Base-by-base conservation (phyloP, 2,113 vertebrate genomes). In the Dicentrarchus labrax region DNA sequence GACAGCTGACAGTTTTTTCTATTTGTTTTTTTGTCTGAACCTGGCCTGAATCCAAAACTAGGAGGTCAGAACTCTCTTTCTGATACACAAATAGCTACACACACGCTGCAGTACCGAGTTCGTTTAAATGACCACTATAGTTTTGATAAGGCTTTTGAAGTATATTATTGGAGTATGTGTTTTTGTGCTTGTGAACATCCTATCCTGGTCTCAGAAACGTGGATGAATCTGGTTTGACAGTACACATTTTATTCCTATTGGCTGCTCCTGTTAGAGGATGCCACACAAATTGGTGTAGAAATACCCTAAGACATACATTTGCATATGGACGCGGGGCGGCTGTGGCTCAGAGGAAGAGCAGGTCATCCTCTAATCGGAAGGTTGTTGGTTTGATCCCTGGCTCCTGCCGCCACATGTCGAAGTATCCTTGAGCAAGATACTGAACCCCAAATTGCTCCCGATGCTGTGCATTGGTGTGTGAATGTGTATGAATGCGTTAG, bases 21-120 rank as follows among this genome's bases (percentile, higher is more conserved):
- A 30, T 39, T 56, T 22, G 21, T 67, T 51, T 24, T 24, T 59
- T 50, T 36, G 39, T 19, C 50, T 48, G 48, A 50, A 61, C 21
- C 21, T 78, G 61, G 62, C 41, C 56, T 43, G 21, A 78, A 77
- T 59, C 67, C 47, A 54, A 51, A 79, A 54, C 30, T 21, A 19
- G 10, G 9, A 45, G 21, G 56, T 69, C 61, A 76, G 45, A 76
- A n/a, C 5, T 39, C 36, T 74, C 38, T 68, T 4, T 77, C 15
- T 11, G 22, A 6, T 43, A 1, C 30, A n/a, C 43, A 17, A 24
- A 62, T 22, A n/a, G 10, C n/a, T 9, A 0, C 39, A 17, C 7
- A 17, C 7, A n/a, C 12, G n/a, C 10, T 7, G 30, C 24, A 60
- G 19, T 56, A 24, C 5, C 3, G 7, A 22, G 51, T 43, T 53